Base-by-base conservation (phyloP, 2,113 vertebrate genomes). In the Peromyscus californicus region DNA sequence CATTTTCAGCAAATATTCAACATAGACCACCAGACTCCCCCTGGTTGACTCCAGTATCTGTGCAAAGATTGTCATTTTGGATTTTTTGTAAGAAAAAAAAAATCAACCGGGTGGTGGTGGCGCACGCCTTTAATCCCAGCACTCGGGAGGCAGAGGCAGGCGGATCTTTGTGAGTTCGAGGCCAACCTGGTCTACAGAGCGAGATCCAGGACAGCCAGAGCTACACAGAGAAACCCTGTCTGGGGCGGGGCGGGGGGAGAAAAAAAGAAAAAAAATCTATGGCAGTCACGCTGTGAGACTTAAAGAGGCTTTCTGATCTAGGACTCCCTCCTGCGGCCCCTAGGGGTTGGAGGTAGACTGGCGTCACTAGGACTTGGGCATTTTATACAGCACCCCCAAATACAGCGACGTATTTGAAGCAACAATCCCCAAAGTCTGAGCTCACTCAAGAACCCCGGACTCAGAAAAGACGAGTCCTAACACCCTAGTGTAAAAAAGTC, bases 401-500 rank as follows among this genome's bases (percentile, higher is more conserved):
- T 2, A 13, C n/a, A 33, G 72, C 0, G 21, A 22, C 31, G 3
- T 3, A 10, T 16, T 21, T 31, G 31, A 69, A 33, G 33, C 54
- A 11, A 15, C 36, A 59, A 31, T 54, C 65, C 48, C 74, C 24
- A 0, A 12, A 63, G 48, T n/a, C 4, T 2, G 22, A 59, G 61
- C 61, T 74, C 54, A 26, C 13, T 29, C 3, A 42, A 63, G 69
- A 12, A 24, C 61, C n/a, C n/a, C 4, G 16, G 76, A 9, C 9
- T 51, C 42, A 3, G 78, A 39, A 59, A 10, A 6, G 8, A 31
- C 22, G 21, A 48, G 54, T 59, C 33, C 21, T 63, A 79, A 22
- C 17, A 54, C 1, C 2, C 4, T 0, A 1, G 1, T 24, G 26
- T 26, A 15, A 45, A 33, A 33, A 75, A 67, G 72, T 33, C 9